Evolutionary conservation across 2,888 invertebrate genomes (phyloP), one percentile per base, ranked within the genome.

Genomic region (Catocala fraxini): DNA sequence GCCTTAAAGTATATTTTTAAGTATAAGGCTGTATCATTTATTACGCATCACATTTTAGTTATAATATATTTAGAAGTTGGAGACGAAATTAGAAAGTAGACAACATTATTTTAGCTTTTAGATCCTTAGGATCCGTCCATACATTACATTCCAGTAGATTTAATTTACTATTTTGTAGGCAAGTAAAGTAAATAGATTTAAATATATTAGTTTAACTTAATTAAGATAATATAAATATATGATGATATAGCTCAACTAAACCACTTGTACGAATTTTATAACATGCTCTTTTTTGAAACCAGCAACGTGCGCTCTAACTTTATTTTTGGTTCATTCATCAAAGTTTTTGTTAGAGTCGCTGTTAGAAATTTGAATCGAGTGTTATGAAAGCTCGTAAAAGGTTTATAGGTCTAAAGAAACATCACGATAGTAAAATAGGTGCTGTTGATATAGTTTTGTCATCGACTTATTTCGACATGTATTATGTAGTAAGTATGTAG

Each of bases 131-230:
- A 65, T 69, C 79, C 82, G 82, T 90, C 91, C 91, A 90, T 92
- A 90, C 91, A 64, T 77, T 70, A 88, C 91, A 91, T 91, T 91
- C 90, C 91, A 87, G 34, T 86, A 81, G 60, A 47, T 25, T 65
- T 63, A 63, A 13, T 13, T 46, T 59, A 33, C 5, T 25, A 12
- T 48, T 35, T 25, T 45, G 33, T 48, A 51, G 49, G 6, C 33
- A 39, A 39, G 35, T n/a, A 4, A 33, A 34, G 2, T 49, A 33
- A 6, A 12, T 4, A n/a, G 12, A 13, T 12, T 12, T 42, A 42
- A n/a, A 12, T 45, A 6, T 45, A 45, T n/a, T 12, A 45, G 35
- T 39, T n/a, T 12, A 45, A 45, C 12, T 5, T 12, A 45, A 45
- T 12, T 45, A 12, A 45, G 7, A 45, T 45, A 7, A 12, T 0